phyloP scores from a whole-genome alignment of 2,797 vertebrate species.

The Crossoptilon crossoptilon region DNA sequence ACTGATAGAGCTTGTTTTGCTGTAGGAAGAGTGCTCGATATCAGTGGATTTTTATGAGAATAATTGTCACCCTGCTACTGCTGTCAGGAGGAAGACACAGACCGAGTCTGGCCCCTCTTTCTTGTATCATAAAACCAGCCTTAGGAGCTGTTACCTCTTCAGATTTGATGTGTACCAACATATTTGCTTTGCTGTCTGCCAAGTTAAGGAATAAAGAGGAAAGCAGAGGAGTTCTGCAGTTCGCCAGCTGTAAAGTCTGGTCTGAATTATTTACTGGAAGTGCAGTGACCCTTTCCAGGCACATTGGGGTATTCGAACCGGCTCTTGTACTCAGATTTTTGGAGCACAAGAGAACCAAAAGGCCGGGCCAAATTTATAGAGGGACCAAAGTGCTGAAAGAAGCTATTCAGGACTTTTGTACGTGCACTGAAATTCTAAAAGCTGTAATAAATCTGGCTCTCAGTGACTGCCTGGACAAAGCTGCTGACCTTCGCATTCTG shows the following conservation, averaged over 20 bases:
- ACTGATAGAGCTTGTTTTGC: neutral
- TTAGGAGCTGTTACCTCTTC: neutral
- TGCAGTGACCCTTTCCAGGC: conserved; percentile 25
- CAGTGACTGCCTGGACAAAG: neutral
- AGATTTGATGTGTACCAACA: neutral
- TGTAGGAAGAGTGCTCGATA: neutral
- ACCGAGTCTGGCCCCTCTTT: neutral
- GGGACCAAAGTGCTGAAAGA: conserved; percentile 38
- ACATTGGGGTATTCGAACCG: neutral
- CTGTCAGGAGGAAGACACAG: neutral
- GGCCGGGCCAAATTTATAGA: neutral
- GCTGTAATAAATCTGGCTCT: neutral
- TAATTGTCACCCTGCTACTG: neutral
- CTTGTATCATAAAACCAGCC: neutral
- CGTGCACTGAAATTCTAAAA: conserved; percentile 26
- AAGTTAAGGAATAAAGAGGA: neutral
- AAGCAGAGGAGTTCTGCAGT: neutral
- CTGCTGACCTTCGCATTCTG: neutral
- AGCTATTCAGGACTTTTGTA: conserved; percentile 25
- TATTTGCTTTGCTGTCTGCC: neutral
- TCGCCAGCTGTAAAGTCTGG: neutral
- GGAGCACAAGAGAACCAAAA: neutral
- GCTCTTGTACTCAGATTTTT: conserved; percentile 39
- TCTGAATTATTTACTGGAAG: neutral
- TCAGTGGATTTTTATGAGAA: neutral